phyloP scores from a whole-genome alignment of 1,140 invertebrate species.

The Drepana arcuata region DNA sequence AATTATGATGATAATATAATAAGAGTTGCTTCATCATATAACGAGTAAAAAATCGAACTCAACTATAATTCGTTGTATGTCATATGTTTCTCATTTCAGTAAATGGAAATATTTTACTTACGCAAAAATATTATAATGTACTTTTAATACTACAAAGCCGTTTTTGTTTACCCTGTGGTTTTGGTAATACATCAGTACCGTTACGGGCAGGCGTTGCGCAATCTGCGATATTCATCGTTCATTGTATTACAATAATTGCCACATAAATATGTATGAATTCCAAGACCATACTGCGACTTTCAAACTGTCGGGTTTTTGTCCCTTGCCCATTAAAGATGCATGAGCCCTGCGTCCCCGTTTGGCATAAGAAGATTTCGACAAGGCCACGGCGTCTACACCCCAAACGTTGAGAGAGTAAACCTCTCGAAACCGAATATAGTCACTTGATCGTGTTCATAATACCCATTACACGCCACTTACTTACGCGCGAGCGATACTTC shows the following conservation, averaged over 20 bases:
- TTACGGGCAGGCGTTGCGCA: conserved; percentile 25
- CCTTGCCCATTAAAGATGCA: conserved; percentile 46
- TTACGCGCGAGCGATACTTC: no score
- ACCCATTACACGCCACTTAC: no score
- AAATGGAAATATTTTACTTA: no score
- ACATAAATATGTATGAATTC: conserved; percentile 52
- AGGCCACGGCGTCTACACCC: conserved; percentile 10
- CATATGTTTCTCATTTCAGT: no score
- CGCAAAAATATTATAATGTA: neutral
- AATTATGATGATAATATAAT: no score
- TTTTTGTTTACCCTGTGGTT: neutral
- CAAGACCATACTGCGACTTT: conserved; percentile 32
- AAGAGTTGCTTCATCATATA: no score
- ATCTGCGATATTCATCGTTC: conserved; percentile 40
- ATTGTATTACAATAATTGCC: conserved; percentile 54
- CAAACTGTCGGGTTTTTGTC: conserved; percentile 50
- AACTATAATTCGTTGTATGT: no score
- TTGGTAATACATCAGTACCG: conserved; percentile 5
- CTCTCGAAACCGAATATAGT: no score
- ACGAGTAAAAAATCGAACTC: no score
- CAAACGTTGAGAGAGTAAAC: no score
- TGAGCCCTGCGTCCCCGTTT: conserved; percentile 31
- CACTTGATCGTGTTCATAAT: no score
- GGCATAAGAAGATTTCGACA: conserved; percentile 19
- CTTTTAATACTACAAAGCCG: neutral